Evolutionary conservation across 2,797 vertebrate genomes (phyloP).

Genomic region (Squalus acanthias): DNA sequence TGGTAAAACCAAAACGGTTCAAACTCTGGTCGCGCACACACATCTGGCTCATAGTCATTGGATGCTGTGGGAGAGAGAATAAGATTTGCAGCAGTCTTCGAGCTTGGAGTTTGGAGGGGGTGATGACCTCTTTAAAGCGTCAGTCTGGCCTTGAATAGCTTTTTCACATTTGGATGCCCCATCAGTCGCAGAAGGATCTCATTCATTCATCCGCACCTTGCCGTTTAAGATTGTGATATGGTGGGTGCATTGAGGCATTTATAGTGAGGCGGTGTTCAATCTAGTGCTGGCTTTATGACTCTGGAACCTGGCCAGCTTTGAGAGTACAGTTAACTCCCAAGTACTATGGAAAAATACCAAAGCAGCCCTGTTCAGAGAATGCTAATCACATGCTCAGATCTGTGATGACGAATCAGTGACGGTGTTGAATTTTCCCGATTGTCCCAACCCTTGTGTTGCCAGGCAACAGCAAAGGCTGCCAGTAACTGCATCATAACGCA

Average conservation of each 20-base stretch:
- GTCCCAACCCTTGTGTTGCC: conserved; percentile 11
- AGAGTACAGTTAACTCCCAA: neutral
- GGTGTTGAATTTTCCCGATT: neutral
- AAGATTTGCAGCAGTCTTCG: neutral
- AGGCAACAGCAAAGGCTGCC: neutral
- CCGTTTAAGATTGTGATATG: neutral
- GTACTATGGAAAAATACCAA: neutral
- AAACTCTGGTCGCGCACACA: neutral
- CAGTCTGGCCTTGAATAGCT: neutral
- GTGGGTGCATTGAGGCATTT: neutral
- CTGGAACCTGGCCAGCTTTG: neutral
- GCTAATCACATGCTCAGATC: neutral
- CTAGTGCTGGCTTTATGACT: neutral
- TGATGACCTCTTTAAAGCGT: neutral
- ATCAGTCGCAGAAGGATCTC: neutral
- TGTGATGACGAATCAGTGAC: neutral
- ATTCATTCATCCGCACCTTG: neutral
- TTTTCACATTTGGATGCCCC: neutral
- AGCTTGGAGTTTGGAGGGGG: neutral
- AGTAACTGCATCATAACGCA: neutral
- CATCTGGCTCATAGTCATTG: neutral
- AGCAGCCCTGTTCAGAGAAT: neutral
- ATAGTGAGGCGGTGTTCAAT: neutral
- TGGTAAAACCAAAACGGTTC: neutral
- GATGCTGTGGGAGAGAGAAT: neutral